Conservation (phyloP, 37 sponge, comb jelly and placozoan species). For the Lycopodina hypogea region DNA sequence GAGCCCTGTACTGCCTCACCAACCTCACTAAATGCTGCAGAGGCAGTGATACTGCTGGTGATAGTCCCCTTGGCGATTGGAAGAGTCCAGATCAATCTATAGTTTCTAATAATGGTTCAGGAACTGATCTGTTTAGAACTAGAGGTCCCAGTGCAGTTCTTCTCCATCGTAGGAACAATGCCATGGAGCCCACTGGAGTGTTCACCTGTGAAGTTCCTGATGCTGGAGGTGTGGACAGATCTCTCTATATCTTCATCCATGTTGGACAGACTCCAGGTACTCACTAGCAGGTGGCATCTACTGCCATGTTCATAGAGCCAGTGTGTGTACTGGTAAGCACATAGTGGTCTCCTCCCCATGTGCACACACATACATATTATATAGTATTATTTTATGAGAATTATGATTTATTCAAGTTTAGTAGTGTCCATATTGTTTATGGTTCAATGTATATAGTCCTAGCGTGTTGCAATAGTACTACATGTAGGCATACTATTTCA, state of each 20-base stretch:
- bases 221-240: background rate
- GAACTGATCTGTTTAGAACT: background rate
- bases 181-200: conserved; percentile 7
- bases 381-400: too few relatives aligned
- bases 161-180: background rate
- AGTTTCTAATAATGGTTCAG: background rate
- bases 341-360: too few relatives aligned
- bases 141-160: conserved; percentile 8
- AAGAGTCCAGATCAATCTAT: background rate
- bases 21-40: background rate
- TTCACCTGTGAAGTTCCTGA: conserved; percentile 20
- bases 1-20: conserved; percentile 25
- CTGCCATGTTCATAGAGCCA: background rate
- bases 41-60: background rate
- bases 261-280: background rate
- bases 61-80: background rate
- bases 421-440: too few relatives aligned
- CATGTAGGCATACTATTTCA: too few relatives aligned
- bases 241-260: background rate
- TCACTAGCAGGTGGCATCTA: background rate
- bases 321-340: too few relatives aligned
- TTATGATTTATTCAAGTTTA: too few relatives aligned
- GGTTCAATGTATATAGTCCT: too few relatives aligned
- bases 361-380: too few relatives aligned
- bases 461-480: too few relatives aligned